phyloP scores from a whole-genome alignment of 2,888 invertebrate species.

The Tiliacea citrago region DNA sequence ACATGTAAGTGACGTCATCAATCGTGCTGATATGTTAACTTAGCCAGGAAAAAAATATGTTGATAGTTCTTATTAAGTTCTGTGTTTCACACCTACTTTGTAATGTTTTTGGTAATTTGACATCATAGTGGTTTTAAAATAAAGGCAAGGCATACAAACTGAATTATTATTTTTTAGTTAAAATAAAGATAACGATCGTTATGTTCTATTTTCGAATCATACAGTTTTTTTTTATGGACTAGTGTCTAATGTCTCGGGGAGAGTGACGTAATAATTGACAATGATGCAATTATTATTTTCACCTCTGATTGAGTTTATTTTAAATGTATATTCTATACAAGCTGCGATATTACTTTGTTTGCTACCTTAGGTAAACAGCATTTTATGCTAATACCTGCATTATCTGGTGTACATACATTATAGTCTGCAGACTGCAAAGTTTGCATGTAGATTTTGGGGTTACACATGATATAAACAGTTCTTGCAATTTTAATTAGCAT shows the following conservation, averaged over 20 bases:
- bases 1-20: slow-evolving; percentile 77
- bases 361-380: slow-evolving; percentile 2
- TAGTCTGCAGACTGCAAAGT: slow-evolving; percentile 53
- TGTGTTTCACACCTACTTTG: slow-evolving; percentile 52
- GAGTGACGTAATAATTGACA: slow-evolving; percentile 13
- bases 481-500: slow-evolving; percentile 34
- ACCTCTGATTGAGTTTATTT: neutral
- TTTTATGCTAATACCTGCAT: slow-evolving; percentile 50
- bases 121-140: slow-evolving; percentile 28
- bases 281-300: slow-evolving; percentile 8
- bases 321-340: neutral
- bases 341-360: slow-evolving; percentile 7
- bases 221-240: neutral
- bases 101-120: slow-evolving; percentile 47
- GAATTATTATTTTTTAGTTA: neutral
- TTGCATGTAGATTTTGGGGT: slow-evolving; percentile 64
- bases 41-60: slow-evolving; percentile 67
- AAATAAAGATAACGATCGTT: neutral
- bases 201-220: slow-evolving; percentile 23
- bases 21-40: slow-evolving; percentile 69
- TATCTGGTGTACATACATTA: slow-evolving; percentile 40
- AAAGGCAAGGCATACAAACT: neutral
- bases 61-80: slow-evolving; percentile 62
- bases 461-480: slow-evolving; percentile 19
- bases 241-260: too few relatives aligned